Evolutionary conservation across 1,140 invertebrate genomes (phyloP).

Genomic region (Eriosoma lanigerum): DNA sequence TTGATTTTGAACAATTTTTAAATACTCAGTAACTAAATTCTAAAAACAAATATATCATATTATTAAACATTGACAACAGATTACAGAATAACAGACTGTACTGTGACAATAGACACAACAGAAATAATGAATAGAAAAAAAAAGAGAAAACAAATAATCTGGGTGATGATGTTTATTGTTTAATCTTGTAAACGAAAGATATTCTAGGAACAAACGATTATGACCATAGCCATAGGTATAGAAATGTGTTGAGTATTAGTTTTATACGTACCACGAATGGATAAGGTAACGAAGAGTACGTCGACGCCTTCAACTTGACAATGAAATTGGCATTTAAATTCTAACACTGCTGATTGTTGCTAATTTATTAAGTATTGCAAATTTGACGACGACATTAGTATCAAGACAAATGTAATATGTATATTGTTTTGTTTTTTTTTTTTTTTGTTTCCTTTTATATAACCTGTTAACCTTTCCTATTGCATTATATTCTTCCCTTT

Average conservation of each 20-base stretch:
- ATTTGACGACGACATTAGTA: neutral
- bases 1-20: no score
- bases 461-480: neutral
- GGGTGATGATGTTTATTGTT: no score
- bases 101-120: no score
- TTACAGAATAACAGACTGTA: no score
- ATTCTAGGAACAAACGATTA: neutral
- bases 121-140: no score
- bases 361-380: neutral
- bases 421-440: neutral
- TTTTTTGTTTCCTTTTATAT: neutral
- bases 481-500: neutral
- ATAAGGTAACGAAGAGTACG: neutral
- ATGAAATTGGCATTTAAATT: neutral
- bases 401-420: neutral
- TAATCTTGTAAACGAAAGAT: no score
- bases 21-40: no score
- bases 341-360: neutral
- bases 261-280: neutral
- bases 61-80: no score
- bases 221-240: neutral
- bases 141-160: no score
- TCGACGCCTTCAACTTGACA: neutral
- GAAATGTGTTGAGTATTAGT: neutral
- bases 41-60: no score